phyloP scores from a whole-genome alignment of 2,113 vertebrate genomes.

The Osmerus eperlanus region DNA sequence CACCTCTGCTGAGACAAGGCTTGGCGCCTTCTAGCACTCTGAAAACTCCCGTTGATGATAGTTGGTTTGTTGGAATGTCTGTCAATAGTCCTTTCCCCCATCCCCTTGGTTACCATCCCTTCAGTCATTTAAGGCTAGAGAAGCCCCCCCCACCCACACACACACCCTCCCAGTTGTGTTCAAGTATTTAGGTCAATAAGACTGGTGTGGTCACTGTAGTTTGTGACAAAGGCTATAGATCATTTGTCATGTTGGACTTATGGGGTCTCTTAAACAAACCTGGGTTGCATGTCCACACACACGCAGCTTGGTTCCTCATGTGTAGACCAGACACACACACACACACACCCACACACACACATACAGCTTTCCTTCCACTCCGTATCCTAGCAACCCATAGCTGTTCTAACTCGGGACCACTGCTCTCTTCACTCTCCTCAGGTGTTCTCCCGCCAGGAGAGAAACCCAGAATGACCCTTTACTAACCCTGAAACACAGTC shows the following conservation, averaged over 20 bases:
- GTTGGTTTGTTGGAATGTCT: background rate
- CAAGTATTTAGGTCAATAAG: constrained; percentile 12
- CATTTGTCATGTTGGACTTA: constrained; percentile 55
- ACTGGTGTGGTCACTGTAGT: constrained; percentile 28
- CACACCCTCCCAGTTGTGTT: background rate
- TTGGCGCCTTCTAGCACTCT: background rate
- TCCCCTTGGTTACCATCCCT: background rate
- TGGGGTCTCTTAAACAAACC: constrained; percentile 38
- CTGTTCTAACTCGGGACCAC: constrained; percentile 59
- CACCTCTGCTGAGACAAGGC: too few relatives aligned
- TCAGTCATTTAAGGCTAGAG: background rate
- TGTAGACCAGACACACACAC: constrained; percentile 30
- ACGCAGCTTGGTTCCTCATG: constrained; percentile 42
- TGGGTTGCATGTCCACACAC: constrained; percentile 14
- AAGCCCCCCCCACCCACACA: too few relatives aligned
- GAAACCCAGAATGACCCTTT: constrained; percentile 54
- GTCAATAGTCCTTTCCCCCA: background rate
- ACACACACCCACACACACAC: background rate
- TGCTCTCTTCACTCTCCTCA: constrained; percentile 64
- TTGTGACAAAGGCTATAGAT: constrained; percentile 19
- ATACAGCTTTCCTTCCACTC: constrained; percentile 10
- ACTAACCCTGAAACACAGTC: constrained; percentile 35
- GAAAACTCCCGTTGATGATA: background rate
- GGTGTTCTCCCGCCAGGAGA: constrained; percentile 52
- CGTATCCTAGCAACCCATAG: constrained; percentile 67